Evolutionary conservation across 64 coral and sea anemone species (phyloP), one percentile per base, ranked within the genome.

Genomic region (Stylophora pistillata): DNA sequence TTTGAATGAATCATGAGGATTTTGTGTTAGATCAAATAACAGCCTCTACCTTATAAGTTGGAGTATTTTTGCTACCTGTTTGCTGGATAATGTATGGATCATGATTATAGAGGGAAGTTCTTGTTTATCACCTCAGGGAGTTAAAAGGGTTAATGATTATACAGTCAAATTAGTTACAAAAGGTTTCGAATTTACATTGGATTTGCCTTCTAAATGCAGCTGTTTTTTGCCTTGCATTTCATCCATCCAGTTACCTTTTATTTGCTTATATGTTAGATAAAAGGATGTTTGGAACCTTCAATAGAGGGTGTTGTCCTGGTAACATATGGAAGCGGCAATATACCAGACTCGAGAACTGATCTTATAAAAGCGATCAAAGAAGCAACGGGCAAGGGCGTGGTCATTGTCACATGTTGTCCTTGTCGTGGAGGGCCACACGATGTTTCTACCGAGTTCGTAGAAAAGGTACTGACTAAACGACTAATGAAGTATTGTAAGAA

Each of bases 371-470:
- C 63, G 34, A 54, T 86, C 33, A 86, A 60, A 55, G 64, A n/a
- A 3, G 65, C 82, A 0, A 30, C 56, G 26, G 28, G 52, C 21
- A 68, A 37, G 63, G 82, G 60, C 33, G 31, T 86, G 82, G 70
- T 71, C 47, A 68, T 86, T 53, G 82, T 86, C 33, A 86, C 82
- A 7, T 86, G 82, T 20, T 71, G 63, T 13, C 82, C 62, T 41
- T 86, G 82, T 28, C 82, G 53, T 71, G 82, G 82, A 55, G 82
- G 82, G 10, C 82, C 82, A 34, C 82, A 68, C 71, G 82, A 86
- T 68, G 82, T 86, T 54, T 68, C 34, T 30, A 86, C 9, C 13
- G 57, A 72, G 14, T 34, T 20, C 5, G 82, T 86, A 9, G 41
- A 72, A 28, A 34, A 86, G 82, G 82, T 86, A 55, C 28, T 74